Conservation (phyloP, 2,797 vertebrate genomes). For the Arremon aurantiirostris region DNA sequence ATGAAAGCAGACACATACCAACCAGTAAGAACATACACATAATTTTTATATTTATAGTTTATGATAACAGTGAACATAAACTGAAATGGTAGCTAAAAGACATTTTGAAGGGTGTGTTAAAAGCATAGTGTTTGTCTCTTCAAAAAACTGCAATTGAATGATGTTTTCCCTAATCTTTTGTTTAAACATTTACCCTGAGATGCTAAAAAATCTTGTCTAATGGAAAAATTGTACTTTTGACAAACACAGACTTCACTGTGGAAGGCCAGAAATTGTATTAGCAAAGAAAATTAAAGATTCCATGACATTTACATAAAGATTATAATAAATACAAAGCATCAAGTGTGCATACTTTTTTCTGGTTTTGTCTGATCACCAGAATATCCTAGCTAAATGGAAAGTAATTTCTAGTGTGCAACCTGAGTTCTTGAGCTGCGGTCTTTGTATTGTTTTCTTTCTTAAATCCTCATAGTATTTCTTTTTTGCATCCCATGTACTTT, state of each 20-base stretch:
- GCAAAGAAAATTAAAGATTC: constrained; percentile 39
- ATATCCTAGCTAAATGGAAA: constrained; percentile 50
- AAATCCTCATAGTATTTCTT: constrained; percentile 36
- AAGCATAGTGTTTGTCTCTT: constrained; percentile 12
- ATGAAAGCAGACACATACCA: constrained; percentile 10
- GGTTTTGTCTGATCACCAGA: neutral
- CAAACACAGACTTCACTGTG: constrained; percentile 45
- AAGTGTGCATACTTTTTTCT: neutral
- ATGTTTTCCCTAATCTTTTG: neutral
- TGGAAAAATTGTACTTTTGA: constrained; percentile 49
- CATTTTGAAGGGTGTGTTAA: constrained; percentile 19
- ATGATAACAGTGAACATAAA: constrained; percentile 17
- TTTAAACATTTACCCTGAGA: constrained; percentile 46
- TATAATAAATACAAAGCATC: constrained; percentile 3
- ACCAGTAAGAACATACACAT: neutral
- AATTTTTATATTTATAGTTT: constrained; percentile 32
- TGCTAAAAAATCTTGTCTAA: constrained; percentile 37
- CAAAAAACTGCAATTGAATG: constrained; percentile 31
- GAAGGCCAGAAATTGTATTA: constrained; percentile 35
- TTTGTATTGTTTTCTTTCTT: neutral
- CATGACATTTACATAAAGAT: constrained; percentile 15
- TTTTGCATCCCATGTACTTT: constrained; percentile 33
- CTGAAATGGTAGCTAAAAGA: neutral
- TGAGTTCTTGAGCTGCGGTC: neutral
- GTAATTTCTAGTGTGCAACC: constrained; percentile 2